phyloP scores from a whole-genome alignment of 2,113 vertebrate species.

The Heteronetta atricapilla region DNA sequence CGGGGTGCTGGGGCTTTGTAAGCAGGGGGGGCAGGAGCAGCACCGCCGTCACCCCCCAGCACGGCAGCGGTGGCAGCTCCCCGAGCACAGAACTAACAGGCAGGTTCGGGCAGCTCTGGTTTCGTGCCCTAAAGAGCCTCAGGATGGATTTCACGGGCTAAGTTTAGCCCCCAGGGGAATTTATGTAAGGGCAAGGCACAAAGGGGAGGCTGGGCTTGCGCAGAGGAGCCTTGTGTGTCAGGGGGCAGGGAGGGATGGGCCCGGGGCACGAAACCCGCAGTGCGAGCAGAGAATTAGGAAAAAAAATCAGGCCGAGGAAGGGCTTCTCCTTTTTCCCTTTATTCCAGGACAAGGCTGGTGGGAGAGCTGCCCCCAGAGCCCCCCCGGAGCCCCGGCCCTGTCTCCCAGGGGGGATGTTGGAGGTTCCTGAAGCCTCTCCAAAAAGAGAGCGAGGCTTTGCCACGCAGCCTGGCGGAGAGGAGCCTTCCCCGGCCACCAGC shows the following conservation, averaged over 20 bases:
- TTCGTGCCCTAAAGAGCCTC: background rate
- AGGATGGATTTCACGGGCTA: background rate
- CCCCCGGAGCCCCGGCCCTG: background rate
- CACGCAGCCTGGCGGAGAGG: background rate
- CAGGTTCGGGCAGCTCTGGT: constrained; percentile 10
- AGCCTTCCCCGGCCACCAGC: background rate
- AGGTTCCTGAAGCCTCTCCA: background rate
- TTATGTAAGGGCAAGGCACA: background rate
- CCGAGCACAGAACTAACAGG: background rate
- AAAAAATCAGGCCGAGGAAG: background rate
- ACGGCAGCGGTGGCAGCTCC: background rate
- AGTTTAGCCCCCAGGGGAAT: background rate
- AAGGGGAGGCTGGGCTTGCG: background rate
- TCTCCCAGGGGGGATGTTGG: background rate
- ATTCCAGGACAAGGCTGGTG: background rate
- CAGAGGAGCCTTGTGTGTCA: background rate
- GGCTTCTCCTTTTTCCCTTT: background rate
- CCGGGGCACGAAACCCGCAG: background rate
- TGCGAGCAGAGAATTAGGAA: background rate
- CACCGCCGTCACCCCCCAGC: no score
- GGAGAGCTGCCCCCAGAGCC: background rate
- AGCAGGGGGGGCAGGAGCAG: background rate
- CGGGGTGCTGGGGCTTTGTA: background rate
- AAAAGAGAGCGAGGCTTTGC: background rate
- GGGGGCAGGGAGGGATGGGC: background rate